A percentile compares a stretch with the other conserved stretches of the same genome.
Evolutionary conservation across 2,888 invertebrate genomes (phyloP).

Genomic region (Drosophila paranaensis): DNA sequence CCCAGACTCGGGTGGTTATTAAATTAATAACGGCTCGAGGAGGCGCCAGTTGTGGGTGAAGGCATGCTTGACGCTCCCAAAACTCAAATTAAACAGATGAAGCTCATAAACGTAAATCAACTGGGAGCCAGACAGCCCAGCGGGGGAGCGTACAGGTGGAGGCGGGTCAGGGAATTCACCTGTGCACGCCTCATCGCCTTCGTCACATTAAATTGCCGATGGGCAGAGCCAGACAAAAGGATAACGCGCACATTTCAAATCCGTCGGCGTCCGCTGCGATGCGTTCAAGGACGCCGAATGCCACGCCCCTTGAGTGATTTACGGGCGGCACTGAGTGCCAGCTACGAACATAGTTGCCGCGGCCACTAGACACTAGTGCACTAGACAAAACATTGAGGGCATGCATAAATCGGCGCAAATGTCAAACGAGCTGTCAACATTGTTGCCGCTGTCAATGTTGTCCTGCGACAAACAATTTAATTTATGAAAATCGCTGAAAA

Average conservation of each 20-base stretch:
- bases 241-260: slow-evolving; percentile 36
- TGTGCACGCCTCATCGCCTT: slow-evolving; percentile 32
- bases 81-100: slow-evolving; percentile 50
- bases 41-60: slow-evolving; percentile 19
- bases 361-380: slow-evolving; percentile 19
- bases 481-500: slow-evolving; percentile 77
- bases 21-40: slow-evolving; percentile 49
- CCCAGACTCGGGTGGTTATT: slow-evolving; percentile 35
- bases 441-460: slow-evolving; percentile 56
- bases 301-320: slow-evolving; percentile 60
- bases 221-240: slow-evolving; percentile 29
- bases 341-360: slow-evolving; percentile 24
- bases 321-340: slow-evolving; percentile 38
- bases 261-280: slow-evolving; percentile 9
- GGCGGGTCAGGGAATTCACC: slow-evolving; percentile 24
- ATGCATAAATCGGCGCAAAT: slow-evolving; percentile 61
- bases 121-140: slow-evolving; percentile 11
- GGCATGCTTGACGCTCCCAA: slow-evolving; percentile 25
- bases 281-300: slow-evolving; percentile 42
- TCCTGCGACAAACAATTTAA: slow-evolving; percentile 79
- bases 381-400: slow-evolving; percentile 21
- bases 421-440: slow-evolving; percentile 57
- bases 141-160: not conserved
- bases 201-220: slow-evolving; percentile 26
- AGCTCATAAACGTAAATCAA: slow-evolving; percentile 52